Evolutionary conservation across 2,113 vertebrate genomes (phyloP).

Genomic region (Dasyprocta punctata): DNA sequence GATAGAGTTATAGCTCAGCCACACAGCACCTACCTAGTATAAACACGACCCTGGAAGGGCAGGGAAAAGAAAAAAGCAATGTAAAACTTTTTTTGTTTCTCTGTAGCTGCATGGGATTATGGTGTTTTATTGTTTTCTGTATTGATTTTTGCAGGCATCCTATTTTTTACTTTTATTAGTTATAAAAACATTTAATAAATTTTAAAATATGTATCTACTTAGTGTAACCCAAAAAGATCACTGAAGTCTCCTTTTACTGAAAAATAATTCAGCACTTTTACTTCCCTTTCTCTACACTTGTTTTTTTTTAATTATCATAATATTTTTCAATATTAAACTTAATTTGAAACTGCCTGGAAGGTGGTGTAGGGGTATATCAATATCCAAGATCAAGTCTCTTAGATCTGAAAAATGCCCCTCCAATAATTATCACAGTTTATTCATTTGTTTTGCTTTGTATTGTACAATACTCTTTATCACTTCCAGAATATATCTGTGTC

Average conservation of each 20-base stretch:
- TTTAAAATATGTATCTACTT: neutral
- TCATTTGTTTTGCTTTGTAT: neutral
- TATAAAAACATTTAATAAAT: constrained; percentile 28
- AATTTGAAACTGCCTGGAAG: neutral
- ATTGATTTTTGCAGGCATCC: neutral
- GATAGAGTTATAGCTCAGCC: neutral
- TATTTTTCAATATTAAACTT: neutral
- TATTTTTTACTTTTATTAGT: neutral
- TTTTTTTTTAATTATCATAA: constrained; percentile 8
- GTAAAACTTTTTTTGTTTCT: neutral
- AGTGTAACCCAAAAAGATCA: neutral
- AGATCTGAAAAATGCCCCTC: neutral
- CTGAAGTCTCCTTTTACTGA: neutral
- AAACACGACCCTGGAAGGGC: neutral
- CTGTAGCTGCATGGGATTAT: neutral
- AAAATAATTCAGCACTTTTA: neutral
- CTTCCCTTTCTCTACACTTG: neutral
- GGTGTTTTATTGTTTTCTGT: neutral
- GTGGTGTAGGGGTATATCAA: neutral
- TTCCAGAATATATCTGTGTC: neutral
- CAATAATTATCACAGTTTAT: neutral
- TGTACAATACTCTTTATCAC: neutral
- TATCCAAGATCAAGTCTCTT: neutral
- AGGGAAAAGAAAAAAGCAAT: neutral
- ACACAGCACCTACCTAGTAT: neutral